A percentile compares a stretch with the other conserved stretches of the same genome.
Conservation (phyloP, 2,888 invertebrate species). For the Dynastes grantii region DNA sequence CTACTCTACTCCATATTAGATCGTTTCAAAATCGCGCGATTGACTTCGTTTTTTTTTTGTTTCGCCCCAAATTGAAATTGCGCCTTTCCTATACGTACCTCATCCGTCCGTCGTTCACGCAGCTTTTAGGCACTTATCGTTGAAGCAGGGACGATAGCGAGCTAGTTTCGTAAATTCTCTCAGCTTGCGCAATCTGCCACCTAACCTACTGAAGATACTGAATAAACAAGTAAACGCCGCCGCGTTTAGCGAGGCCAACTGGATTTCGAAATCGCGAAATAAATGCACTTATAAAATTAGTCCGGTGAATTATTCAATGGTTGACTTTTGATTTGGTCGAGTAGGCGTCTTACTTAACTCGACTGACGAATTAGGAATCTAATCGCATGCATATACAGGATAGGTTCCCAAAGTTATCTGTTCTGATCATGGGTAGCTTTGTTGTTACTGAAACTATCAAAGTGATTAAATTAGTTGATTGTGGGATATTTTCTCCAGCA, state of each 20-base stretch:
- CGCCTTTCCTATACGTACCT: slow-evolving; percentile 11
- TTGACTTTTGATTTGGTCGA: not conserved
- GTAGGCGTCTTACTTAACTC: not conserved
- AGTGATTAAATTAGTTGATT: too few species aligned
- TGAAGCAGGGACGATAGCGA: not conserved
- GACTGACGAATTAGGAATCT: too few species aligned
- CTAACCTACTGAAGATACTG: slow-evolving; percentile 30
- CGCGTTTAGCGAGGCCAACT: slow-evolving; percentile 9
- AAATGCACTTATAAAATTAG: slow-evolving; percentile 23
- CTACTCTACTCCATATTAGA: not conserved
- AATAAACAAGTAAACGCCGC: slow-evolving; percentile 25
- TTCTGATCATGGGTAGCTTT: too few species aligned
- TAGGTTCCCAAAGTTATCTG: too few species aligned
- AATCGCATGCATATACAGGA: too few species aligned
- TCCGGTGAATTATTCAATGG: slow-evolving; percentile 8
- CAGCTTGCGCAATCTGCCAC: slow-evolving; percentile 18
- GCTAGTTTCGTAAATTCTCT: slow-evolving; percentile 38
- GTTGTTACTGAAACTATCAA: too few species aligned
- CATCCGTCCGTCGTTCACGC: slow-evolving; percentile 20
- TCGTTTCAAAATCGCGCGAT: slow-evolving; percentile 35
- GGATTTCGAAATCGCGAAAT: slow-evolving; percentile 22
- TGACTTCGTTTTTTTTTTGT: slow-evolving; percentile 1
- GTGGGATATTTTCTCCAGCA: too few species aligned
- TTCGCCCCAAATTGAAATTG: slow-evolving; percentile 11
- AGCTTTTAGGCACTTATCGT: not conserved